Evolutionary conservation across 2,888 invertebrate species (phyloP).

Genomic region (Vannuccia rotundouncinata): DNA sequence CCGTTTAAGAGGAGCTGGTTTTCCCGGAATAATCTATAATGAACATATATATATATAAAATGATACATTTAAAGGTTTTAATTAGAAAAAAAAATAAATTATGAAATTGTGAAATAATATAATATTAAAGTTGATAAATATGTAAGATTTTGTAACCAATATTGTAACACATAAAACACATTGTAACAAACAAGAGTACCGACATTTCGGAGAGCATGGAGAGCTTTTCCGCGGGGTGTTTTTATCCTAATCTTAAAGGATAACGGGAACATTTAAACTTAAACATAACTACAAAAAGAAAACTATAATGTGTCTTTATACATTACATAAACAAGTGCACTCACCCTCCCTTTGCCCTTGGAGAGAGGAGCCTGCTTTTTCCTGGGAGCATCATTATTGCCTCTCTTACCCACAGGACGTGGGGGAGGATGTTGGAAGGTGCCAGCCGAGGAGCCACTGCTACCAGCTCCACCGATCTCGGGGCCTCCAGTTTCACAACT

Average conservation of each 20-base stretch:
- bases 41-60: not conserved
- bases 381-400: not conserved
- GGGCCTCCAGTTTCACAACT: slow-evolving; percentile 19
- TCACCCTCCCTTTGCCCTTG: not conserved
- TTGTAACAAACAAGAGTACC: not conserved
- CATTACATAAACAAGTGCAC: not conserved
- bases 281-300: not conserved
- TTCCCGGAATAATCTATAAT: slow-evolving; percentile 2
- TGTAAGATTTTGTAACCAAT: no score
- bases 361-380: not conserved
- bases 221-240: slow-evolving; percentile 1
- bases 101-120: not conserved
- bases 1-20: slow-evolving; percentile 30
- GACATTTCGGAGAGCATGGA: not conserved
- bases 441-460: not conserved
- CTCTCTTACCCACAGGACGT: not conserved
- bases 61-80: not conserved
- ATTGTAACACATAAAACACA: not conserved
- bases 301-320: not conserved
- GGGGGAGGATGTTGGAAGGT: slow-evolving; percentile 29
- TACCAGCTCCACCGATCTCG: slow-evolving; percentile 18
- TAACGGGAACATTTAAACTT: not conserved
- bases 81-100: slow-evolving; percentile 2
- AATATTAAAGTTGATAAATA: not conserved
- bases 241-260: not conserved